Percentiles rank a stretch among this genome's conserved stretches.
phyloP scores from a whole-genome alignment of 2,888 invertebrate species.

The Drosophila mayaguana region DNA sequence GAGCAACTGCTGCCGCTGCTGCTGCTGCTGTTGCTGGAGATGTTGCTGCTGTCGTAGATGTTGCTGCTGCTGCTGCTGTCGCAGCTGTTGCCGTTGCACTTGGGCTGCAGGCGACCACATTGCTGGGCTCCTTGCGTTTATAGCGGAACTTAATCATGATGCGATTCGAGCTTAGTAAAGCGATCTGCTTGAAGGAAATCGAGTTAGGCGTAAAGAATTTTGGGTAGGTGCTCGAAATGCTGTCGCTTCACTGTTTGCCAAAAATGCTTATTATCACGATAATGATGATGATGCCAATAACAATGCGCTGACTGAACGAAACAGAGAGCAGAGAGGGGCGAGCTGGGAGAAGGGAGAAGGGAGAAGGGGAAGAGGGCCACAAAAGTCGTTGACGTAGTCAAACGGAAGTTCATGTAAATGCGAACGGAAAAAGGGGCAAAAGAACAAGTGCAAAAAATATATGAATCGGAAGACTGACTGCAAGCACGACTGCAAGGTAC shows the following conservation, averaged over 20 bases:
- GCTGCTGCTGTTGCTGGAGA: background rate
- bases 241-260: slow-evolving; percentile 14
- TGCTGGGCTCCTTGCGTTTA: slow-evolving; percentile 87
- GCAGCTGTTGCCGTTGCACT: slow-evolving; percentile 3
- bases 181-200: slow-evolving; percentile 10
- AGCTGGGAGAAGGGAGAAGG: background rate
- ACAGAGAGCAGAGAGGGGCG: background rate
- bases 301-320: slow-evolving; percentile 39
- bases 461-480: background rate
- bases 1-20: slow-evolving; percentile 19
- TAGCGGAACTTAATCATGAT: slow-evolving; percentile 89
- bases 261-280: background rate
- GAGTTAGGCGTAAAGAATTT: background rate
- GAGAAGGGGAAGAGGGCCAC: background rate
- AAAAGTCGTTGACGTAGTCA: slow-evolving; percentile 40
- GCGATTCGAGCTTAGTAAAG: slow-evolving; percentile 6
- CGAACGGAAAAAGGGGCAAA: background rate
- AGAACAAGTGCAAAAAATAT: slow-evolving; percentile 8
- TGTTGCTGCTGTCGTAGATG: slow-evolving; percentile 6
- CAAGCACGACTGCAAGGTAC: background rate
- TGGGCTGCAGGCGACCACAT: slow-evolving; percentile 66
- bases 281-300: slow-evolving; percentile 7
- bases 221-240: background rate
- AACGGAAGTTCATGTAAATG: slow-evolving; percentile 62
- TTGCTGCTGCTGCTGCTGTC: background rate